Conservation (phyloP, 2,113 vertebrate genomes). For the Pseudonaja textilis region DNA sequence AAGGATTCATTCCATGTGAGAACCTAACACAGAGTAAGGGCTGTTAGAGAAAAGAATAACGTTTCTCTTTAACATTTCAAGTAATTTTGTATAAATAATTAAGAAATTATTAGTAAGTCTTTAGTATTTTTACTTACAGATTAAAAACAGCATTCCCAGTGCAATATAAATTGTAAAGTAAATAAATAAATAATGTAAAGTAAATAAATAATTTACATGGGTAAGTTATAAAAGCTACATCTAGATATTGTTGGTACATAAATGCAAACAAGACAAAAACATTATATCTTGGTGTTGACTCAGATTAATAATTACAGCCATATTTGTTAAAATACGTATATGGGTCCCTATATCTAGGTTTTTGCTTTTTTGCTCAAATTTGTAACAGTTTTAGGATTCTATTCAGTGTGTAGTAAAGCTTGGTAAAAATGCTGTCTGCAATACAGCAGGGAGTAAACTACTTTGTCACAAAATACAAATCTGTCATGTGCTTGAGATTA, state of each 20-base stretch:
- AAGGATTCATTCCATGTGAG: no score
- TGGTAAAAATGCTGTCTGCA: slow-evolving; percentile 15
- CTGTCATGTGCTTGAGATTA: slow-evolving; percentile 19
- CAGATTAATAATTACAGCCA: not conserved
- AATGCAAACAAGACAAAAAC: not conserved
- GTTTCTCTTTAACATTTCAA: not conserved
- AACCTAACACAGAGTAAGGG: no score
- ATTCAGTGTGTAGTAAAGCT: slow-evolving; percentile 19
- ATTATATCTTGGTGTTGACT: not conserved
- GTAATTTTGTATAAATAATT: not conserved
- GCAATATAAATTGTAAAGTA: not conserved
- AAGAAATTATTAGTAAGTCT: not conserved
- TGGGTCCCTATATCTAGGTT: not conserved
- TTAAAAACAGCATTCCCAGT: not conserved
- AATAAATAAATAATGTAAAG: not conserved
- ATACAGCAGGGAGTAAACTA: not conserved
- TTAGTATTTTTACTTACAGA: not conserved
- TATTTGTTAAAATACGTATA: not conserved
- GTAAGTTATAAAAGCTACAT: slow-evolving; percentile 11
- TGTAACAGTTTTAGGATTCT: not conserved
- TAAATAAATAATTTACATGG: slow-evolving; percentile 22
- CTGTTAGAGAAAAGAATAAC: no score
- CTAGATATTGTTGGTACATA: not conserved
- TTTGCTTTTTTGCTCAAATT: not conserved
- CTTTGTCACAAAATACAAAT: slow-evolving; percentile 8